Percentiles rank a stretch among this genome's conserved stretches.
Evolutionary conservation across 2,113 vertebrate species (phyloP).

Genomic region (Hippocampus barbouri): DNA sequence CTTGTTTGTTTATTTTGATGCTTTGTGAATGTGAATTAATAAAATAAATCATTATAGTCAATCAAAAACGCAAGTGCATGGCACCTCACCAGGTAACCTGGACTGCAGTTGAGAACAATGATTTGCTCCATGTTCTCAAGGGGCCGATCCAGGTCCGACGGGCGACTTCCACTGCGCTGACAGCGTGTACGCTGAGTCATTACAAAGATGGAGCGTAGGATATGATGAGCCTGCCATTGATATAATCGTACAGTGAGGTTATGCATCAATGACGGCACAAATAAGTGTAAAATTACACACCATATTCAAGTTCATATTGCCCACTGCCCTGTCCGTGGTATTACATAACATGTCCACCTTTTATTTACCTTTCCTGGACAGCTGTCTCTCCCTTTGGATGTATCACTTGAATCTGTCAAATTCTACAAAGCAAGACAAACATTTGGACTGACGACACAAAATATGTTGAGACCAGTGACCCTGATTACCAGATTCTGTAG

Average conservation of each 20-base stretch:
- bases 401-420: constrained; percentile 49
- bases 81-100: constrained; percentile 49
- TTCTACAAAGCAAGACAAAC: constrained; percentile 55
- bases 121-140: constrained; percentile 63
- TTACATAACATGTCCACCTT: constrained; percentile 8
- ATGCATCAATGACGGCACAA: not conserved
- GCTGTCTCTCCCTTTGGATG: constrained; percentile 51
- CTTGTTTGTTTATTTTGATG: not conserved
- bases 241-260: not conserved
- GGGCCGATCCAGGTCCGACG: constrained; percentile 39
- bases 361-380: constrained; percentile 70
- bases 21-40: not conserved
- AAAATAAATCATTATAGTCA: not conserved
- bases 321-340: constrained; percentile 50
- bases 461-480: not conserved
- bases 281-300: not conserved
- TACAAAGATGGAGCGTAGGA: constrained; percentile 65
- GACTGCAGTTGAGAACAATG: constrained; percentile 61
- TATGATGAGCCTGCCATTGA: constrained; percentile 45
- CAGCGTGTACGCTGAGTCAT: constrained; percentile 60
- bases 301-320: not conserved
- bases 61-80: not conserved
- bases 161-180: constrained; percentile 32
- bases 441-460: not conserved
- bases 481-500: constrained; percentile 65